Evolutionary conservation across 1,140 invertebrate species (phyloP).

Genomic region (Papilio dardanus): DNA sequence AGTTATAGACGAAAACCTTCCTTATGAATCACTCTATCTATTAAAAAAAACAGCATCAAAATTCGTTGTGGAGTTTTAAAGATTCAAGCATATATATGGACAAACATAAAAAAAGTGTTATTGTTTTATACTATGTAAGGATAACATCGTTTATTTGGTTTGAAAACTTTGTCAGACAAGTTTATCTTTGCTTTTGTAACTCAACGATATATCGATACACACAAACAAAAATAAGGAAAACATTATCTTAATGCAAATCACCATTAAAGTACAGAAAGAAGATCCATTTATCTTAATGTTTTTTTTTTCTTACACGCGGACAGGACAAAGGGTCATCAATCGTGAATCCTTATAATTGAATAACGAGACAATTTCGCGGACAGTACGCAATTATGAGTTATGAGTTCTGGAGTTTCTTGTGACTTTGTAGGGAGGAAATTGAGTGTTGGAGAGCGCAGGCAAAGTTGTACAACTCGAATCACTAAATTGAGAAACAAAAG

Average conservation of each 20-base stretch:
- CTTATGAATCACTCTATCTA: too few relatives aligned
- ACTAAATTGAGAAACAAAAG: neutral
- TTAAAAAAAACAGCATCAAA: too few relatives aligned
- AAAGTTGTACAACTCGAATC: neutral
- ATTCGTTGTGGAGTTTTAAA: too few relatives aligned
- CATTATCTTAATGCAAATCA: constrained; percentile 16
- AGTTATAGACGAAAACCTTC: too few relatives aligned
- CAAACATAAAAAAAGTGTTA: too few relatives aligned
- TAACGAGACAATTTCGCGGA: constrained; percentile 18
- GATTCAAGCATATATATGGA: too few relatives aligned
- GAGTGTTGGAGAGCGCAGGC: neutral
- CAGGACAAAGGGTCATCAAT: constrained; percentile 21
- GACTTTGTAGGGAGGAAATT: neutral
- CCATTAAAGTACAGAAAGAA: constrained; percentile 15
- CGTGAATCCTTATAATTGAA: constrained; percentile 19
- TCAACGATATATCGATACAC: neutral
- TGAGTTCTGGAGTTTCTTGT: constrained; percentile 16
- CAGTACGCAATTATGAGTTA: neutral
- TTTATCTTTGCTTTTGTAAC: neutral
- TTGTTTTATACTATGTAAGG: neutral
- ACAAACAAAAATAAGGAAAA: constrained; percentile 4
- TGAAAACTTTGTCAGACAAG: neutral
- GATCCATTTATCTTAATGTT: constrained; percentile 12
- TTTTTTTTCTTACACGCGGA: constrained; percentile 1
- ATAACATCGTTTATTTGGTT: neutral